Percentiles rank a stretch among this genome's conserved stretches.
phyloP scores from a whole-genome alignment of 2,113 vertebrate species.

The Rhagologus leucostigma region DNA sequence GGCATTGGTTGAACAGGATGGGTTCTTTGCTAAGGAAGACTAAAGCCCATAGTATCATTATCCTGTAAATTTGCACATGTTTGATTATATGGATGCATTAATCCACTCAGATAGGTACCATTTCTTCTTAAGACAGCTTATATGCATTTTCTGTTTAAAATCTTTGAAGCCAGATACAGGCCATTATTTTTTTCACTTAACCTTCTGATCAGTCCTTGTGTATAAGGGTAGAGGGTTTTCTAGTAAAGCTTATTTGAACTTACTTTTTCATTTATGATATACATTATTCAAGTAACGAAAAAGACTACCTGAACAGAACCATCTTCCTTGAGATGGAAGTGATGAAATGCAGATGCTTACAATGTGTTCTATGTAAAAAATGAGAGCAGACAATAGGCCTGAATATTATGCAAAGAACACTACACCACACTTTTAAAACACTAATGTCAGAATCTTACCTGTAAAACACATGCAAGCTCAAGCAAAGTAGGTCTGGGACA shows the following conservation, averaged over 20 bases:
- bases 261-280: not conserved
- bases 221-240: not conserved
- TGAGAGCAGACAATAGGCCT: not conserved
- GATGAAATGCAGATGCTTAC: constrained; percentile 17
- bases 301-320: not conserved
- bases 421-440: not conserved
- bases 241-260: constrained; percentile 2
- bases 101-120: not conserved
- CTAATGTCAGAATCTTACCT: not conserved
- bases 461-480: not conserved
- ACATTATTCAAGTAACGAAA: constrained; percentile 32
- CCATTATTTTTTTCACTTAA: not conserved
- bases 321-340: not conserved
- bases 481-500: not conserved
- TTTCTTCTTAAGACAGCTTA: not conserved
- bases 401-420: not conserved
- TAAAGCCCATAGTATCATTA: not conserved
- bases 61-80: not conserved
- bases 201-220: not conserved
- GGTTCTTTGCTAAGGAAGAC: not conserved
- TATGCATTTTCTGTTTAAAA: not conserved
- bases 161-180: not conserved
- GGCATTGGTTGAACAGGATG: not conserved
- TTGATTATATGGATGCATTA: not conserved
- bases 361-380: not conserved